Base-by-base conservation (phyloP, 2,888 invertebrate genomes). In the Eupithecia vulgata region DNA sequence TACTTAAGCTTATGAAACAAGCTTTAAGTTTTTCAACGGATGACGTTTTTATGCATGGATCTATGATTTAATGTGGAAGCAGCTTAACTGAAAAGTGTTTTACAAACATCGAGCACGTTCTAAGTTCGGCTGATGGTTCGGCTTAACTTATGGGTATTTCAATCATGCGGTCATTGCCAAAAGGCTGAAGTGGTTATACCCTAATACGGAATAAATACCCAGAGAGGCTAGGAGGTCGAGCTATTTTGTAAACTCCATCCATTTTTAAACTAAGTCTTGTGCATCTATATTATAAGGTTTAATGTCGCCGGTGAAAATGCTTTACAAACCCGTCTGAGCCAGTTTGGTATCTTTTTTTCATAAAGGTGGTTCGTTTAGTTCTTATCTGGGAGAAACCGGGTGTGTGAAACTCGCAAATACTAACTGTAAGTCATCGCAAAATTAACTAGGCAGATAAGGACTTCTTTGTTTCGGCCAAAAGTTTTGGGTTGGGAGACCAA, bases 81-180 rank as follows among this genome's bases (percentile, higher is more conserved):
- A 64, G 30, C 10, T 8, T 61, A 10, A 25, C 37, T 65, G 35
- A 40, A 35, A 35, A 64, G 37, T 21, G 13, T 42, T 40, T 40
- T 40, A 25, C 6, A 65, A 65, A 65, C 37, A 65, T 37, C 12
- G 65, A 15, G 68, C 61, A 48, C 34, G 34, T 73, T 37, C 17
- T 10, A 70, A 64, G 48, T 66, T 74, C 35, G 12, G 61, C 57
- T 72, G 66, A 78, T 68, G 59, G 48, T 66, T 74, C 35, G 12
- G 61, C 57, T 72, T 68, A 78, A 81, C 75, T 83, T 83, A 83
- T 83, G 83, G 85, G 83, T 85, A 85, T 86, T 88, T 86, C 82
- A 82, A 87, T 88, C 83, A 88, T 88, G 89, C 89, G 91, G 92
- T 91, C 92, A 91, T 91, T 92, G 90, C 91, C 94, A 92, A 94